Evolutionary conservation across 2,113 vertebrate species (phyloP).

Genomic region (Otocyon megalotis): DNA sequence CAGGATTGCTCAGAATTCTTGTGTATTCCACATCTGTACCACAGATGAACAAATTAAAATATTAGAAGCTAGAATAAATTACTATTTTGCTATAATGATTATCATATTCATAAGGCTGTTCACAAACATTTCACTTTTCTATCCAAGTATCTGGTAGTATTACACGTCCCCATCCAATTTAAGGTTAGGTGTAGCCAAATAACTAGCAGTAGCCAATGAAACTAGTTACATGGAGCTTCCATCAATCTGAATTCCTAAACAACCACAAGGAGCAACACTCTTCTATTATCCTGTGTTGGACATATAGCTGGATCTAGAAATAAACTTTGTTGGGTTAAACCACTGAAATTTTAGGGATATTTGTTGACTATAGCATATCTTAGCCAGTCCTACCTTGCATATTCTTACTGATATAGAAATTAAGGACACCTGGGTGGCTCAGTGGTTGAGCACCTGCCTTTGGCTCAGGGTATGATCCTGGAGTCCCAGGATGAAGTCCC

Average conservation of each 20-base stretch:
- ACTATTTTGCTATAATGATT: slow-evolving; percentile 35
- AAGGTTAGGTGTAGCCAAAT: neutral
- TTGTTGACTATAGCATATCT: neutral
- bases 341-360: neutral
- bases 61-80: slow-evolving; percentile 56
- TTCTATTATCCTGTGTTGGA: neutral
- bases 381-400: neutral
- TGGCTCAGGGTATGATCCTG: too few relatives aligned
- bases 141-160: slow-evolving; percentile 24
- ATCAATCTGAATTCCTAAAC: neutral
- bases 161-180: neutral
- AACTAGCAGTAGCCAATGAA: neutral
- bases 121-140: slow-evolving; percentile 29
- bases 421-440: too few relatives aligned
- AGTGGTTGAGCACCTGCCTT: too few relatives aligned
- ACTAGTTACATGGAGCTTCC: neutral
- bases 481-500: too few relatives aligned
- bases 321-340: neutral
- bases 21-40: neutral
- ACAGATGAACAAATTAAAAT: slow-evolving; percentile 60
- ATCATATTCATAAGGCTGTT: slow-evolving; percentile 24
- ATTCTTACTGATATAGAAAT: neutral
- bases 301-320: neutral
- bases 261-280: neutral
- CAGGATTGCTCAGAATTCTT: slow-evolving; percentile 50